Evolutionary conservation across 2,888 invertebrate species (phyloP).

Genomic region (Dioctria rufipes): DNA sequence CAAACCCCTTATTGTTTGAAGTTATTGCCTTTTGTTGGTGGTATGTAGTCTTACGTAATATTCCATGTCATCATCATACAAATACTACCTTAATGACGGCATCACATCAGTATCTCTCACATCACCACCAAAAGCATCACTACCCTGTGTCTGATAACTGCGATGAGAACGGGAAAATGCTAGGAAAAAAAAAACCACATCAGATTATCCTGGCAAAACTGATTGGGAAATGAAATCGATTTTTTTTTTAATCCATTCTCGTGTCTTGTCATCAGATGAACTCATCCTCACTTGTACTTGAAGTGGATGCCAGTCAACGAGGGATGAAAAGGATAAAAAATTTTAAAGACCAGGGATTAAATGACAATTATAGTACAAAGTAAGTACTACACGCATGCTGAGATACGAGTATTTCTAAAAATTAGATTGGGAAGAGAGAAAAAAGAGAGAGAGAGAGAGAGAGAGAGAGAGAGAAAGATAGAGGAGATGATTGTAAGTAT

Average conservation of each 20-base stretch:
- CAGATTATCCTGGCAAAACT: constrained; percentile 10
- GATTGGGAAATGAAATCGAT: constrained; percentile 19
- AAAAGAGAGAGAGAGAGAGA: too few relatives aligned
- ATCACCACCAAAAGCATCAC: too few relatives aligned
- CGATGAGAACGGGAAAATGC: too few relatives aligned
- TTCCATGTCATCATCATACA: neutral
- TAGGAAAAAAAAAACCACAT: neutral
- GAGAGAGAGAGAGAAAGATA: too few relatives aligned
- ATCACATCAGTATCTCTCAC: neutral
- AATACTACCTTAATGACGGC: neutral
- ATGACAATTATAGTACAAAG: constrained; percentile 12
- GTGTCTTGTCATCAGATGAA: constrained; percentile 12
- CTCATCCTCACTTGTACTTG: constrained; percentile 5
- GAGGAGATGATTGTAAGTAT: neutral
- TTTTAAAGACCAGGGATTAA: neutral
- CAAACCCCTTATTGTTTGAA: neutral
- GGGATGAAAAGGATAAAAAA: neutral
- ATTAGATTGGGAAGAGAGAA: too few relatives aligned
- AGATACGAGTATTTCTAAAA: neutral
- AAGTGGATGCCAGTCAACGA: constrained; percentile 14
- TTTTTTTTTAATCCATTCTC: neutral
- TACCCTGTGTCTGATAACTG: too few relatives aligned
- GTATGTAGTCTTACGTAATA: neutral
- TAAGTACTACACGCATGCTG: constrained; percentile 19
- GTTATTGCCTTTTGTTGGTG: neutral